Base-by-base conservation (phyloP, 2,797 vertebrate species). In the Emydoidea blandingii region DNA sequence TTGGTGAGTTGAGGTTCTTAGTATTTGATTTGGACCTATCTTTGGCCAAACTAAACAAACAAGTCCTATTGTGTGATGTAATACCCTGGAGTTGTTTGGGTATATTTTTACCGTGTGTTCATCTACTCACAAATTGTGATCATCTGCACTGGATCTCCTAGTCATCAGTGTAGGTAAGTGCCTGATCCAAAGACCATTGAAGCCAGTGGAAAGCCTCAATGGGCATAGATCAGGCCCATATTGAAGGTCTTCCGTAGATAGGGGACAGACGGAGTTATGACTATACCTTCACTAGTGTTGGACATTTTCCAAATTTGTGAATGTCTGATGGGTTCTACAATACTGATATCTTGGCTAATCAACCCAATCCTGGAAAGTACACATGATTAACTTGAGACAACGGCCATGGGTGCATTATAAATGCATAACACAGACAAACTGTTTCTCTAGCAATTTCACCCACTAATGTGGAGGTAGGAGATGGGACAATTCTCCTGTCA, bases 11-110 rank as follows among this genome's bases (percentile, higher is more conserved):
- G 94, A 15, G 8, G 29, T 49, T 6, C 15, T n/a, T 85, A 18
- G 18, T 19, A 23, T 65, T 56, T 84, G 78, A 11, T 2, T 10
- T 29, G 25, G 4, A 1, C 9, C 2, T 44, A 44, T 2, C 76
- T 2, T 47, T 8, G 81, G 34, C 2, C 10, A 74, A 94, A 95
- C 91, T 0, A 80, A 92, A 76, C 14, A 1, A 27, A 47, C 27
- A 31, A 41, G 54, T 29, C 37, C 52, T 12, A 44, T 12, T 59
- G n/a, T 44, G 62, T 76, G 44, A 34, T 78, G 5, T 9, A 62
- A 6, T 0, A 0, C 5, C 8, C 47, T 8, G n/a, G 2, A 4
- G 29, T 81, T n/a, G 54, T 31, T 37, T 41, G n/a, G 5, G 65
- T 41, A 23, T 37, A 37, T 7, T 8, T 84, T 52, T 80, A 84